Percentiles rank a stretch among this genome's conserved stretches.
Conservation (phyloP, 1,140 invertebrate genomes). For the Euwallacea similis region DNA sequence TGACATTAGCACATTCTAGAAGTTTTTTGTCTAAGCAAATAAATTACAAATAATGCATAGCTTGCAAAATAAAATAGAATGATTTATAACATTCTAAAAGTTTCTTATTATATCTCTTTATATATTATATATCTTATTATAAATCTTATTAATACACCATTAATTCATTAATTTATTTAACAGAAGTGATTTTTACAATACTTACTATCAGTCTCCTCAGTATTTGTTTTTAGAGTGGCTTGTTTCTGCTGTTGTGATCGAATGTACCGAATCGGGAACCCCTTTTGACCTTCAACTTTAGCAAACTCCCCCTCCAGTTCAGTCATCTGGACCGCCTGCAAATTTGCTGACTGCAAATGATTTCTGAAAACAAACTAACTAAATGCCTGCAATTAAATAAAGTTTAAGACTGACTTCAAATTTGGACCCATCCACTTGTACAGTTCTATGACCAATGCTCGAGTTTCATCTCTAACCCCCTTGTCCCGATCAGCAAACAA, state of each 20-base stretch:
- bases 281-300: slow-evolving; percentile 71
- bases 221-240: slow-evolving; percentile 60
- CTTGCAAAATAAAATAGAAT: background rate
- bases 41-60: background rate
- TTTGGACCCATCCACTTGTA: slow-evolving; percentile 66
- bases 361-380: slow-evolving; percentile 57
- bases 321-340: slow-evolving; percentile 87
- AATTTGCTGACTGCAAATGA: slow-evolving; percentile 68
- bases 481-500: slow-evolving; percentile 92
- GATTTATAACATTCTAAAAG: background rate
- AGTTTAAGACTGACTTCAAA: slow-evolving; percentile 41
- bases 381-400: background rate
- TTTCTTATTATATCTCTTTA: too few species aligned
- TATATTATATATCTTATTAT: too few species aligned
- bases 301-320: slow-evolving; percentile 90
- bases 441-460: slow-evolving; percentile 86
- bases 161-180: background rate
- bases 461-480: slow-evolving; percentile 87
- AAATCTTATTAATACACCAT: background rate
- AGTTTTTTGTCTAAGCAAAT: too few species aligned
- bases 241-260: slow-evolving; percentile 87
- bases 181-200: background rate
- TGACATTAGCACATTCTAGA: too few species aligned
- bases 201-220: slow-evolving; percentile 42
- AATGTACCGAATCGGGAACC: slow-evolving; percentile 76